Percentiles rank a stretch among this genome's conserved stretches.
Evolutionary conservation across 2,797 vertebrate species (phyloP).

Genomic region (Craterocephalus amniculus): DNA sequence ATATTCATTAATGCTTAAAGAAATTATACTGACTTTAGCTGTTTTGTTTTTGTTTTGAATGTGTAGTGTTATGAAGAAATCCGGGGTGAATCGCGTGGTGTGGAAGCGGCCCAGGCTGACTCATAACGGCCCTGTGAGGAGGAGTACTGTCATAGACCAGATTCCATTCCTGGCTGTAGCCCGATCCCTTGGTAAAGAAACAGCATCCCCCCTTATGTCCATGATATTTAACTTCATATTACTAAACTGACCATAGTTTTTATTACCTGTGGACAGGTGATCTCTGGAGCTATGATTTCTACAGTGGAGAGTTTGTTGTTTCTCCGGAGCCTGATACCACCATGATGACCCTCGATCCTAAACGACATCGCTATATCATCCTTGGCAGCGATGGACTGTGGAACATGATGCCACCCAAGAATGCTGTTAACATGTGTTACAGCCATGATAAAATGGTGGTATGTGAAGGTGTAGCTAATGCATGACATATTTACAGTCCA

Average conservation of each 20-base stretch:
- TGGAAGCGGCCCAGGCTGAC: constrained; percentile 97
- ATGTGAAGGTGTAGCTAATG: constrained; percentile 42
- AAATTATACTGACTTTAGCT: neutral
- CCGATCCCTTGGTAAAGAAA: constrained; percentile 91
- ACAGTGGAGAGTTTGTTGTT: constrained; percentile 98
- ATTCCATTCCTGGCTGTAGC: constrained; percentile 98
- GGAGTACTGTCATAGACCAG: constrained; percentile 97
- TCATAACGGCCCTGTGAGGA: constrained; percentile 95
- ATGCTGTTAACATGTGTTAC: constrained; percentile 94
- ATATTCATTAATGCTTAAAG: neutral
- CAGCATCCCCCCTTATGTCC: neutral
- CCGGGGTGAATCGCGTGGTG: constrained; percentile 96
- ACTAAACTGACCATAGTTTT: neutral
- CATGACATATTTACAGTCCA: too few relatives aligned
- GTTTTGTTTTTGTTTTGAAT: neutral
- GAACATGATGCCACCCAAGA: constrained; percentile 98
- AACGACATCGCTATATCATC: constrained; percentile 93
- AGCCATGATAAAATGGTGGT: constrained; percentile 95
- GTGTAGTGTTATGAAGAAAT: constrained; percentile 96
- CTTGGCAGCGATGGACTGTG: constrained; percentile 97
- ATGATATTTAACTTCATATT: neutral
- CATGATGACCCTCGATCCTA: constrained; percentile 93
- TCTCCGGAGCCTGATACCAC: constrained; percentile 97
- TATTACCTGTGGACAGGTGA: constrained; percentile 81
- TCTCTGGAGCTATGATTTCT: constrained; percentile 98